These are phyloP conservation scores for Alosa sapidissima DNA, from an alignment of 2,797 vertebrate species.

Conservation along the genomic window DNA sequence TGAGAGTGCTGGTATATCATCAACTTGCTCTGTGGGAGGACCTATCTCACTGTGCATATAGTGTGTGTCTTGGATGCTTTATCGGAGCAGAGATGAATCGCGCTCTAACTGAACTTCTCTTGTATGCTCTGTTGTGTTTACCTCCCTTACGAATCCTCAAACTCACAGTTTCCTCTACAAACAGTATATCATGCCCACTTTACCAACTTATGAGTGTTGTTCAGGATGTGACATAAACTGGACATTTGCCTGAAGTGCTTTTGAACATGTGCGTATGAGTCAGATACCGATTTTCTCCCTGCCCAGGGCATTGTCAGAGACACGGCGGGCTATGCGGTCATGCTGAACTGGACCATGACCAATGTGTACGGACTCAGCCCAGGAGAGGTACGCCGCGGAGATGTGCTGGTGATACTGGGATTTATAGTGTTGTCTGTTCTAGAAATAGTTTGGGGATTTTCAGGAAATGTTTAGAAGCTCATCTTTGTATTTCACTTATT, in stretches of 20 bases:
- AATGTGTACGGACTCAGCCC: constrained; percentile 89
- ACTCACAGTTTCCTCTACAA: no score
- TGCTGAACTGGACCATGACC: constrained; percentile 98
- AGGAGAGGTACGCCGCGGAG: constrained; percentile 83
- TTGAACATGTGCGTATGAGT: neutral
- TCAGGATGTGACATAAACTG: neutral
- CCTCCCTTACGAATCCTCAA: no score
- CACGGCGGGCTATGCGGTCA: constrained; percentile 91
- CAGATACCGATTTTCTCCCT: neutral
- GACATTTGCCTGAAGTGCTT: neutral
- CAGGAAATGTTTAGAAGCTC: no score
- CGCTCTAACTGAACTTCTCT: neutral
- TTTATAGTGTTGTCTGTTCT: no score
- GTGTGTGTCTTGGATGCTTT: no score
- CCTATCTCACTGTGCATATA: neutral
- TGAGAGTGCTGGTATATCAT: neutral
- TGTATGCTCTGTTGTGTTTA: no score
- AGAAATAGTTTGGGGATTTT: no score
- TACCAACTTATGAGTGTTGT: neutral
- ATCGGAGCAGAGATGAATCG: neutral
- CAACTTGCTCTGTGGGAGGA: neutral
- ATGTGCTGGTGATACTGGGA: neutral
- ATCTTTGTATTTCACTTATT: no score
- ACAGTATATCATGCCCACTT: neutral
- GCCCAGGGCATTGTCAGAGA: constrained; percentile 89